These are phyloP conservation scores for Parotocinclus haroldoi DNA, from an alignment of 2,797 vertebrate genomes.

Conservation along the genomic window DNA sequence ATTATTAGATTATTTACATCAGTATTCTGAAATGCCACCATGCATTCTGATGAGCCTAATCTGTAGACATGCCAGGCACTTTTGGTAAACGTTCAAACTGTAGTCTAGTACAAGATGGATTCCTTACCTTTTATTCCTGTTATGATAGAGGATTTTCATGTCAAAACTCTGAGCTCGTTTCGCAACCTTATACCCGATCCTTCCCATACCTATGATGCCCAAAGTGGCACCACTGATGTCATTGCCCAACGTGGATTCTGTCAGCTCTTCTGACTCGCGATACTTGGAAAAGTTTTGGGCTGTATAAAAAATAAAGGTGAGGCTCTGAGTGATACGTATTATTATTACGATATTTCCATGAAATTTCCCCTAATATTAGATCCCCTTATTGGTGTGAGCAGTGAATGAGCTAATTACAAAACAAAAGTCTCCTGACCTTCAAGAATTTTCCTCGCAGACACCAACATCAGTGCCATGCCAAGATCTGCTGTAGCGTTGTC, in stretches of 20 bases:
- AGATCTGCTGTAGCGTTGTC: constrained; percentile 73
- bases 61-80: not conserved
- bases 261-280: constrained; percentile 54
- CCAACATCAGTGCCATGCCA: constrained; percentile 72
- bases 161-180: constrained; percentile 73
- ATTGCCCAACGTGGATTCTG: constrained; percentile 55
- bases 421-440: constrained; percentile 66
- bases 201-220: constrained; percentile 78
- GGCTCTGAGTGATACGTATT: not conserved
- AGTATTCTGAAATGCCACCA: too few species aligned
- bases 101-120: not conserved
- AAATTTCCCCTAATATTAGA: too few species aligned
- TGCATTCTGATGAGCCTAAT: too few species aligned
- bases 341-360: too few species aligned
- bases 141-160: constrained; percentile 80
- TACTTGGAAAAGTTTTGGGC: constrained; percentile 64
- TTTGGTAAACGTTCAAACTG: not conserved
- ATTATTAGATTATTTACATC: too few species aligned
- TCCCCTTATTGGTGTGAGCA: too few species aligned
- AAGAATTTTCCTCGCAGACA: constrained; percentile 69
- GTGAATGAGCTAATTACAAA: too few species aligned
- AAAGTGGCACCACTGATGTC: constrained; percentile 71
- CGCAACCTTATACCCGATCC: constrained; percentile 74
- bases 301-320: constrained; percentile 39
- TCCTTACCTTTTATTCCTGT: constrained; percentile 70